These are phyloP conservation scores for Peromyscus melanophrys DNA, from an alignment of 2,797 vertebrate species.

Conservation along the genomic window DNA sequence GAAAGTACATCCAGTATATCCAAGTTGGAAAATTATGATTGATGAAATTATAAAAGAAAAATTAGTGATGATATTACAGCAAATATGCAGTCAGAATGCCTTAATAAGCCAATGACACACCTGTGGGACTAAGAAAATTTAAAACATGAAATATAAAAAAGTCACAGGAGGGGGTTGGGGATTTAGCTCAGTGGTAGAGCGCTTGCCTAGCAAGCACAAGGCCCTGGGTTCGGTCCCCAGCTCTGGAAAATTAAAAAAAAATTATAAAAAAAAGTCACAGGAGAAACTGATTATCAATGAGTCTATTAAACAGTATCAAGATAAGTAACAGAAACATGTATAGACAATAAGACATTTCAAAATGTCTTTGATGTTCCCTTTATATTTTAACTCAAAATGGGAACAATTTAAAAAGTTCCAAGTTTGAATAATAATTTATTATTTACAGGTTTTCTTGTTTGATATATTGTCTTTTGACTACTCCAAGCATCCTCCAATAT, in stretches of 20 bases:
- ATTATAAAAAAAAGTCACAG: background rate
- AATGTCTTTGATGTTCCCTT: background rate
- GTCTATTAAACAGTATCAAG: background rate
- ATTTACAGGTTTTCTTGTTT: background rate
- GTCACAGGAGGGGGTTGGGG: background rate
- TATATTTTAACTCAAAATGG: background rate
- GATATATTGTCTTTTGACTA: background rate
- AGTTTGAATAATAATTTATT: background rate
- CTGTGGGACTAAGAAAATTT: background rate
- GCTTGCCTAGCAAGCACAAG: too few species aligned
- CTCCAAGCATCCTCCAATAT: accelerated
- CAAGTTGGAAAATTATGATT: background rate
- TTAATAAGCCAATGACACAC: background rate
- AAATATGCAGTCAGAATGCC: background rate
- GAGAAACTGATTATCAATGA: background rate
- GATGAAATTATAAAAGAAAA: background rate
- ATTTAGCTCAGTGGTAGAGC: too few species aligned
- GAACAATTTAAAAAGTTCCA: constrained; percentile 19
- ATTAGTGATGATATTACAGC: background rate
- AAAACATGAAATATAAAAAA: background rate
- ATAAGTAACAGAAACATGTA: background rate
- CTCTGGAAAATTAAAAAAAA: too few species aligned
- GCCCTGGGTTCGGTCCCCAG: too few species aligned
- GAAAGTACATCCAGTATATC: background rate
- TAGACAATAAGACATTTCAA: background rate